A percentile compares a stretch with the other conserved stretches of the same genome.
Evolutionary conservation across 1,140 invertebrate species (phyloP).

Genomic region (Drosophila elegans): DNA sequence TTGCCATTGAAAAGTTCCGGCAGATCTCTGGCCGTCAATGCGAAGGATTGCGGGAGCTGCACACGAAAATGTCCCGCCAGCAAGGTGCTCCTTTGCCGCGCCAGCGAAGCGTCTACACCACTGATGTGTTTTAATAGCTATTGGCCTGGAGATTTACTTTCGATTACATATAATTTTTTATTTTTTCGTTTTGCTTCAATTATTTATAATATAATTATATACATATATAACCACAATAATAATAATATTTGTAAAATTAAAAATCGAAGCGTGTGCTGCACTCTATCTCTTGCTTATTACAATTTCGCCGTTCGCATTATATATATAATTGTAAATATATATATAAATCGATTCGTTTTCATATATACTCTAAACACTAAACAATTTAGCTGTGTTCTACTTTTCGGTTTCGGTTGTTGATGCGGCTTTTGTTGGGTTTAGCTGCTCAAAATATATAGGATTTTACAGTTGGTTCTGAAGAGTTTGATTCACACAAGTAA

Average conservation of each 20-base stretch:
- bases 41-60: conserved; percentile 57
- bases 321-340: conserved; percentile 63
- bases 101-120: conserved; percentile 82
- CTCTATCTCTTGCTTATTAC: conserved; percentile 76
- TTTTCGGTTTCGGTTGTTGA: conserved; percentile 39
- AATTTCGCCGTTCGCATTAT: conserved; percentile 69
- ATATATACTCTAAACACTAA: conserved; percentile 74
- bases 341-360: conserved; percentile 59
- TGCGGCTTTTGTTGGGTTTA: conserved; percentile 33
- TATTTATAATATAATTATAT: conserved; percentile 85
- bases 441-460: conserved; percentile 75
- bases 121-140: conserved; percentile 71
- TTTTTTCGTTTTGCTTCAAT: conserved; percentile 81
- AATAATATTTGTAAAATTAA: conserved; percentile 84
- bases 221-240: conserved; percentile 84
- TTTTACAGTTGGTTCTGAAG: conserved; percentile 69
- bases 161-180: conserved; percentile 84
- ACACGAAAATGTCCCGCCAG: conserved; percentile 68
- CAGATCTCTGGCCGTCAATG: conserved; percentile 70
- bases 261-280: conserved; percentile 83
- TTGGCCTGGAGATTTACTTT: conserved; percentile 36
- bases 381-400: conserved; percentile 67
- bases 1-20: conserved; percentile 76
- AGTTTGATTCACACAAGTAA: conserved; percentile 24
- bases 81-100: conserved; percentile 77